Conservation (phyloP, 2,113 vertebrate species). For the Promerops cafer region DNA sequence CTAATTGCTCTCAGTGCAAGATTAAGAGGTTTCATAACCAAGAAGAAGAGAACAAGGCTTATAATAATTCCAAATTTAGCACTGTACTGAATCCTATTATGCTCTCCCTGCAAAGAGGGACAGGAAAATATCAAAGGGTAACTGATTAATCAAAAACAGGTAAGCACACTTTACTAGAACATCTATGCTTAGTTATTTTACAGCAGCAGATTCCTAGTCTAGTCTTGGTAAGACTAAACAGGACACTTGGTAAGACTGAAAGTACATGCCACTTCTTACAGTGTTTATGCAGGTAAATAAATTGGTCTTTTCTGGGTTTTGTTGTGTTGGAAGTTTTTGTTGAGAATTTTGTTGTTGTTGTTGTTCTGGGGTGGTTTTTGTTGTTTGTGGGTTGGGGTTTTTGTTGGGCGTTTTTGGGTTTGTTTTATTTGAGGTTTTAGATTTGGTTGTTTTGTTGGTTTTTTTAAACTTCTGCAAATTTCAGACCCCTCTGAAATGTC, state of each 20-base stretch:
- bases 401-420: background rate
- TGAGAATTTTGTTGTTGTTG: background rate
- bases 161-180: background rate
- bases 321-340: background rate
- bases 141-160: background rate
- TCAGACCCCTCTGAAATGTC: background rate
- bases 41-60: background rate
- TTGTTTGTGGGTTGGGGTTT: fast-evolving
- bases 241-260: background rate
- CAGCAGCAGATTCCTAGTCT: background rate
- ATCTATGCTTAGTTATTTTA: background rate
- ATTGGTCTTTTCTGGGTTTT: background rate
- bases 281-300: background rate
- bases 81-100: background rate
- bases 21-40: background rate
- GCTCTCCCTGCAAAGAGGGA: background rate
- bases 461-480: background rate
- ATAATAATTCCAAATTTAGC: background rate
- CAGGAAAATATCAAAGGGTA: background rate
- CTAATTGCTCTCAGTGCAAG: background rate
- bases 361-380: background rate
- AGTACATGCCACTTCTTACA: background rate
- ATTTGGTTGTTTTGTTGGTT: background rate
- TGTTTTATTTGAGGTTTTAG: background rate
- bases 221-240: background rate